Evolutionary conservation across 1,140 invertebrate species (phyloP).

Genomic region (Aphelenchoides fujianensis): DNA sequence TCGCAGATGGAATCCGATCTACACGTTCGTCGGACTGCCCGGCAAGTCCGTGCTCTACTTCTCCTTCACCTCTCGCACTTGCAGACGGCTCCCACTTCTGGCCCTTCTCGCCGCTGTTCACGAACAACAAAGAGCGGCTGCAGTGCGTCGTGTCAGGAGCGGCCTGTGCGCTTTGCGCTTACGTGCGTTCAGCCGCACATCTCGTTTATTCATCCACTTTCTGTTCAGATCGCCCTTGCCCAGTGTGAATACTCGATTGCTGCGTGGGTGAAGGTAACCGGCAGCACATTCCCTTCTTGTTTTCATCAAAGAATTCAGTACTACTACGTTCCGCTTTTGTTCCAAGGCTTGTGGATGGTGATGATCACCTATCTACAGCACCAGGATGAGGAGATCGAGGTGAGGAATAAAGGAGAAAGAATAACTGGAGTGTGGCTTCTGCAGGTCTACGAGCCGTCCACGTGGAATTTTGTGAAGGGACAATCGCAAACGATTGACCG

Average conservation of each 20-base stretch:
- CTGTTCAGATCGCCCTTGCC: too few species aligned
- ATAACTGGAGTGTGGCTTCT: too few species aligned
- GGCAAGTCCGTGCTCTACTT: too few species aligned
- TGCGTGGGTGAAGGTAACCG: too few species aligned
- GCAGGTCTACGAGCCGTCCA: conserved; percentile 62
- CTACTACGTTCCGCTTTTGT: conserved; percentile 61
- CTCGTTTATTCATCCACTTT: too few species aligned
- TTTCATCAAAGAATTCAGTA: too few species aligned
- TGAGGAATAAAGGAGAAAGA: too few species aligned
- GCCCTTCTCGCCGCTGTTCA: conserved; percentile 49
- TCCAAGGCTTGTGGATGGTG: conserved; percentile 61
- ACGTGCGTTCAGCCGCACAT: conserved; percentile 42
- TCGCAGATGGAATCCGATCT: conserved; percentile 57
- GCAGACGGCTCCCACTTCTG: too few species aligned
- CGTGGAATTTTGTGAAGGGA: conserved; percentile 63
- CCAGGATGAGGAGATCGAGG: conserved; percentile 62
- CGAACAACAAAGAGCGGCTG: conserved; percentile 42
- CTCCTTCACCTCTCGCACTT: too few species aligned
- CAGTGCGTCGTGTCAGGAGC: conserved; percentile 43
- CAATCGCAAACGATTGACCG: conserved; percentile 64
- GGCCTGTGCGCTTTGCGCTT: conserved; percentile 32
- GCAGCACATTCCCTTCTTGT: too few species aligned
- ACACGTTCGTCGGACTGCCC: conserved; percentile 55
- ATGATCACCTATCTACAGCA: conserved; percentile 65
- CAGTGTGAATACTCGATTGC: too few species aligned